phyloP scores from a whole-genome alignment of 2,888 invertebrate genomes.

The Drosophila planitibia region DNA sequence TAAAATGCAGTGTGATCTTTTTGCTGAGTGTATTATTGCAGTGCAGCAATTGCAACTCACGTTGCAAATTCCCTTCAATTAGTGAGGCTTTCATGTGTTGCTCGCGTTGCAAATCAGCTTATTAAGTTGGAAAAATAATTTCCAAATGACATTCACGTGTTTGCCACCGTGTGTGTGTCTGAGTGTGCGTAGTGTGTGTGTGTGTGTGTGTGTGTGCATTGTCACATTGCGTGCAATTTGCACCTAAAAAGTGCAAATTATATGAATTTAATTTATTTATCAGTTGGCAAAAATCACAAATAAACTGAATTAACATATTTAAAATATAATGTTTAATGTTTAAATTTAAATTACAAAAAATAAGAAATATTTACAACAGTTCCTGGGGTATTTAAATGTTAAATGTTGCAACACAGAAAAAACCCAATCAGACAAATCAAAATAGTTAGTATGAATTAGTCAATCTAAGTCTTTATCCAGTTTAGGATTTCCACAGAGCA shows the following conservation, averaged over 20 bases:
- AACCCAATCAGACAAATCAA: not conserved
- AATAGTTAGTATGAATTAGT: not conserved
- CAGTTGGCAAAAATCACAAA: too few species aligned
- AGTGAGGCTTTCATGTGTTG: conserved; percentile 45
- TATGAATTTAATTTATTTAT: conserved; percentile 1
- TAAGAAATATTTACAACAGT: not conserved
- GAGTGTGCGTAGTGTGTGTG: not conserved
- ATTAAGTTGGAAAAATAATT: conserved; percentile 44
- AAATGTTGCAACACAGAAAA: not conserved
- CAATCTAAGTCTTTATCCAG: not conserved
- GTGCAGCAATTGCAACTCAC: conserved; percentile 2
- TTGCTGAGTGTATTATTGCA: not conserved
- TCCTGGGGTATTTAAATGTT: not conserved
- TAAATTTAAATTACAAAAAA: conserved; percentile 14
- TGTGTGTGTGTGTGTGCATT: not conserved
- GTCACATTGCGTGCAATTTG: conserved; percentile 50
- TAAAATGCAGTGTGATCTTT: not conserved
- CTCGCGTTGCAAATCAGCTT: conserved; percentile 52
- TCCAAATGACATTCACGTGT: conserved; percentile 35
- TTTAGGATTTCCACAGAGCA: not conserved
- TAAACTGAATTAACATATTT: not conserved
- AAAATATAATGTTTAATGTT: conserved; percentile 9
- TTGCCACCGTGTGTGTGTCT: not conserved
- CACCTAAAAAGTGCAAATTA: conserved; percentile 54
- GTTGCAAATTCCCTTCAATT: conserved; percentile 53